These are phyloP conservation scores for Steinernema hermaphroditum DNA, from an alignment of 2,888 invertebrate species.

Conservation along the genomic window DNA sequence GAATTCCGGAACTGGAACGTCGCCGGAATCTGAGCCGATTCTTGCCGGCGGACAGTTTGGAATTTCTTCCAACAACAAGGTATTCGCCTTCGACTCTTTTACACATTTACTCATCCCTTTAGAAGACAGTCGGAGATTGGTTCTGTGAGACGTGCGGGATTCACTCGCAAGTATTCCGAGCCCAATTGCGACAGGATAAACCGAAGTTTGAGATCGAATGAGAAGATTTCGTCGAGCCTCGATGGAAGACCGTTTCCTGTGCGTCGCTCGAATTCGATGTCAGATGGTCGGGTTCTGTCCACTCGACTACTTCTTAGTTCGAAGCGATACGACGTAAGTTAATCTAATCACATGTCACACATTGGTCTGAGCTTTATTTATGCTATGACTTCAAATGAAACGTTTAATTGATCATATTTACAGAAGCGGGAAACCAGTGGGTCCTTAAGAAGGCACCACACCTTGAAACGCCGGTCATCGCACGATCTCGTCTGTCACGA, in stretches of 20 bases:
- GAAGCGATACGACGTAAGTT: constrained; percentile 16
- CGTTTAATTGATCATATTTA: too few relatives aligned
- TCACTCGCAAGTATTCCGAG: constrained; percentile 36
- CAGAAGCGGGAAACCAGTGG: constrained; percentile 23
- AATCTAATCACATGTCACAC: too few relatives aligned
- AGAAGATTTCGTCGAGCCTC: constrained; percentile 13
- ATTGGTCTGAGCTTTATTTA: too few relatives aligned
- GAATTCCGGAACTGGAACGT: neutral
- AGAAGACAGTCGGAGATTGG: constrained; percentile 29
- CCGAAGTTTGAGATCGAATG: neutral
- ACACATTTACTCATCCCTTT: neutral
- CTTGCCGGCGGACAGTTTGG: constrained; percentile 47
- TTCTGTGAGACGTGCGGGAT: neutral
- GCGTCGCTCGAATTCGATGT: constrained; percentile 24
- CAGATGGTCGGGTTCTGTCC: constrained; percentile 15
- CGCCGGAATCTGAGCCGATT: constrained; percentile 17
- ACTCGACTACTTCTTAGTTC: constrained; percentile 17
- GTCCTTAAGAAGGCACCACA: neutral
- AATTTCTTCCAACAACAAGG: constrained; percentile 38
- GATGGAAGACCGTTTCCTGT: constrained; percentile 25
- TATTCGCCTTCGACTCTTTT: constrained; percentile 5
- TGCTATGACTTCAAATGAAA: too few relatives aligned
- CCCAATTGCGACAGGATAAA: constrained; percentile 35
- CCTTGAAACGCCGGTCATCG: constrained; percentile 21
- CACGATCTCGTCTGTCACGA: neutral